Conservation (phyloP, 2,797 vertebrate genomes). For the Meriones psammophilus region DNA sequence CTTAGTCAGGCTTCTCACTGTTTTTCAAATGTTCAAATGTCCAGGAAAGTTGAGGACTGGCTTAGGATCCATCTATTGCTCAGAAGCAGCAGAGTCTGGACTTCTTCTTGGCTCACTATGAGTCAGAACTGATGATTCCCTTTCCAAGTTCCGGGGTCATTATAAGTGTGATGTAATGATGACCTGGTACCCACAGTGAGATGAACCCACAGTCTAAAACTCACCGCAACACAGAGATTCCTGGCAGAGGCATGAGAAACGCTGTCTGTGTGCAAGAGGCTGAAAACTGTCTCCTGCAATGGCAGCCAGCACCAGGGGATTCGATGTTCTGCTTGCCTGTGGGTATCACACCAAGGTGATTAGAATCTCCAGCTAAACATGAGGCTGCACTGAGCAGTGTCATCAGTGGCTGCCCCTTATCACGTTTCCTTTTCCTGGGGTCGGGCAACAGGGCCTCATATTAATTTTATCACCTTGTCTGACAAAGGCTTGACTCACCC, state of each 20-base stretch:
- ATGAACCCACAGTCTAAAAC: background rate
- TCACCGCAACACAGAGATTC: background rate
- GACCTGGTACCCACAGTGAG: background rate
- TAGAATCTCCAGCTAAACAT: background rate
- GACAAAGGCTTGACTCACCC: too few relatives aligned
- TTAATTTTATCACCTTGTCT: background rate
- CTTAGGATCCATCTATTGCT: background rate
- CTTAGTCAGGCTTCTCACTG: background rate
- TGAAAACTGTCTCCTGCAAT: background rate
- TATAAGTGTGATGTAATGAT: background rate
- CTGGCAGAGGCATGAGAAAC: background rate
- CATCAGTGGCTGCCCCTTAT: background rate
- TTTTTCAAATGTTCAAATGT: background rate
- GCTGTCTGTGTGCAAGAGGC: background rate
- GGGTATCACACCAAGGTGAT: background rate
- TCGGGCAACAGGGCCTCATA: background rate
- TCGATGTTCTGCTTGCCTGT: background rate
- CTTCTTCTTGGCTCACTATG: background rate
- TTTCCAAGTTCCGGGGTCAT: background rate
- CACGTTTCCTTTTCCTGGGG: accelerated
- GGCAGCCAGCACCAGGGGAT: background rate
- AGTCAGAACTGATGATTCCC: background rate
- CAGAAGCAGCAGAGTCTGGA: background rate
- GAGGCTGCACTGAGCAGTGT: background rate
- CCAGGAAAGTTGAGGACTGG: too few relatives aligned